Percentiles rank a stretch among this genome's conserved stretches.
Conservation (phyloP, 2,113 vertebrate genomes). For the Benitochromis conjunctus region DNA sequence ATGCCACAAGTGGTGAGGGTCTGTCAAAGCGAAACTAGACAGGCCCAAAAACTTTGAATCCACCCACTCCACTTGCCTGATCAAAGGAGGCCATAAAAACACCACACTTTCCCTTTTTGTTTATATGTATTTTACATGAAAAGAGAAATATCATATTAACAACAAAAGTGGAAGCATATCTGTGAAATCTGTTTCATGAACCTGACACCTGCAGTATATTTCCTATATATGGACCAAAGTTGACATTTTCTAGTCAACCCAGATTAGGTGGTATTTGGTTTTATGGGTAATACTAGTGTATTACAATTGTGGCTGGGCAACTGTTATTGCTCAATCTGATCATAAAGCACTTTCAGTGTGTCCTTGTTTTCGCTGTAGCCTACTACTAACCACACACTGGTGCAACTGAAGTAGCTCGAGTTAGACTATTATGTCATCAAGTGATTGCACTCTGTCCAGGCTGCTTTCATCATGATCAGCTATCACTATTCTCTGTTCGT, state of each 20-base stretch:
- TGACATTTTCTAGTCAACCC: neutral
- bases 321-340: neutral
- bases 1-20: neutral
- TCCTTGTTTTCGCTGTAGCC: neutral
- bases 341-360: neutral
- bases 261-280: neutral
- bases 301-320: neutral
- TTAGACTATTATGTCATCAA: constrained; percentile 3
- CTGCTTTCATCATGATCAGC: neutral
- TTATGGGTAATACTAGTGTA: neutral
- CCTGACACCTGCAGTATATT: neutral
- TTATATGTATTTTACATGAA: neutral
- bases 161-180: neutral
- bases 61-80: neutral
- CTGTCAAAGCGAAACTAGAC: neutral
- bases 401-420: constrained; percentile 16
- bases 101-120: neutral
- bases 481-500: neutral
- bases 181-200: neutral
- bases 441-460: neutral
- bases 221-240: neutral
- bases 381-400: constrained; percentile 52
- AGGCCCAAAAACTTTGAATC: neutral
- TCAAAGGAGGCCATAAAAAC: neutral
- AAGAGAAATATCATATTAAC: neutral